Base-by-base conservation (phyloP, 2,888 invertebrate genomes). In the Notocelia uddmanniana region DNA sequence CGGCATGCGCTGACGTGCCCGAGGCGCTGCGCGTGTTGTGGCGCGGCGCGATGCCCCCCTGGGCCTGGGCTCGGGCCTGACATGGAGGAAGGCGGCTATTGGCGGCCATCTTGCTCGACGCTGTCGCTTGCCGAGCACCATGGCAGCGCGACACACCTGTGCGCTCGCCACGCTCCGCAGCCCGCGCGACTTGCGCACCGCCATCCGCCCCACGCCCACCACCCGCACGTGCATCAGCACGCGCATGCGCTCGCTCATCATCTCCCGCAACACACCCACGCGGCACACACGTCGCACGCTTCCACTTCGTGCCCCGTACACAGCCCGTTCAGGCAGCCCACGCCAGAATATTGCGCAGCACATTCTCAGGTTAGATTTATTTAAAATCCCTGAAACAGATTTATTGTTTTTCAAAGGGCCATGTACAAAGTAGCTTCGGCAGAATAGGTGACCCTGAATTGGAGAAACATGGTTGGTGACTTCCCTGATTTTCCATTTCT, bases 221-320 rank as follows among this genome's bases (percentile, higher is more conserved):
- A 74, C 86, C 73, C 88, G 83, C 73, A 86, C 85, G 80, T 86
- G 73, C 90, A 78, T 80, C 89, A 70, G 85, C 86, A 80, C 83
- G 86, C 76, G 85, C 89, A 81, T 82, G 74, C 88, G 45, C 91
- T 88, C 79, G 80, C 87, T 34, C 89, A 90, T 77, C 89, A 84
- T 87, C 92, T 87, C 86, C 93, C 87, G 86, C 93, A 88, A 89
- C 83, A 92, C 88, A 85, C 94, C 86, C 88, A 90, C 81, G 87
- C 87, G 80, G 92, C 88, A 78, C 94, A 89, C 80, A 84, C 85
- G 80, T 91, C 82, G 83, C 90, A 86, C 82, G 84, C 90, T 86
- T 91, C 93, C 89, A 81, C 90, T 84, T 94, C 95, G 82, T 96
- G 96, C 83, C 96, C 96, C 59, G 96, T 96, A 82, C 96, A 96